These are phyloP conservation scores for Leptobrachium ailaonicum DNA, from an alignment of 2,113 vertebrate species.

Conservation along the genomic window DNA sequence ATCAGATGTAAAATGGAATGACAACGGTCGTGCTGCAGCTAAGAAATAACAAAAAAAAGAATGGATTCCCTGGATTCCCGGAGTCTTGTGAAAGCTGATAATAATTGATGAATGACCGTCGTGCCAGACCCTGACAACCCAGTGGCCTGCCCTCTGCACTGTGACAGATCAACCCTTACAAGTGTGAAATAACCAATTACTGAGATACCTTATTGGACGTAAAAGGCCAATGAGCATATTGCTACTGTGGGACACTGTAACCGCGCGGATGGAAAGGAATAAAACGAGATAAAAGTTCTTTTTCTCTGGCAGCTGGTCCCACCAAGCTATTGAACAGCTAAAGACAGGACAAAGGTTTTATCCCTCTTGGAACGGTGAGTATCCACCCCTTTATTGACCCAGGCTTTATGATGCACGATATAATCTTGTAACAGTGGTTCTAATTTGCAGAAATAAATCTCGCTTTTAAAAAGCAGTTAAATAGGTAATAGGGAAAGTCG, in stretches of 20 bases:
- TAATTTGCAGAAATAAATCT: slow-evolving; percentile 94
- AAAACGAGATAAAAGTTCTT: slow-evolving; percentile 82
- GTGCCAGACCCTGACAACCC: slow-evolving; percentile 83
- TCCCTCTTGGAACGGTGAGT: slow-evolving; percentile 69
- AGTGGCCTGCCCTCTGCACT: slow-evolving; percentile 92
- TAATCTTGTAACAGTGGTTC: slow-evolving; percentile 82
- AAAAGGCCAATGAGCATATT: slow-evolving; percentile 95
- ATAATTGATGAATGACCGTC: slow-evolving; percentile 92
- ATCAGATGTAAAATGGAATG: slow-evolving; percentile 61
- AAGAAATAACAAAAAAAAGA: slow-evolving; percentile 66
- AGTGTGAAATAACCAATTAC: slow-evolving; percentile 99
- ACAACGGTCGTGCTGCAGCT: slow-evolving; percentile 56
- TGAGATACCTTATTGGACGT: slow-evolving; percentile 82
- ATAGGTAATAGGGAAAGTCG: slow-evolving; percentile 88
- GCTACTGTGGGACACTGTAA: slow-evolving; percentile 78
- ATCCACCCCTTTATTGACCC: slow-evolving; percentile 87
- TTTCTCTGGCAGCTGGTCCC: slow-evolving; percentile 77
- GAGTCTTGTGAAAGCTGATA: slow-evolving; percentile 80
- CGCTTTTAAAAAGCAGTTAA: slow-evolving; percentile 94
- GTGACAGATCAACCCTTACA: slow-evolving; percentile 91
- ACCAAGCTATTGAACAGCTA: slow-evolving; percentile 54
- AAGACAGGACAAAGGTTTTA: slow-evolving; percentile 67
- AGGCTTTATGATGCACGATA: slow-evolving; percentile 95
- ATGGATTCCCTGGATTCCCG: slow-evolving; percentile 72
- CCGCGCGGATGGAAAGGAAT: slow-evolving; percentile 66